Evolutionary conservation across 1,140 invertebrate species (phyloP).

Genomic region (Polypedilum pembai): DNA sequence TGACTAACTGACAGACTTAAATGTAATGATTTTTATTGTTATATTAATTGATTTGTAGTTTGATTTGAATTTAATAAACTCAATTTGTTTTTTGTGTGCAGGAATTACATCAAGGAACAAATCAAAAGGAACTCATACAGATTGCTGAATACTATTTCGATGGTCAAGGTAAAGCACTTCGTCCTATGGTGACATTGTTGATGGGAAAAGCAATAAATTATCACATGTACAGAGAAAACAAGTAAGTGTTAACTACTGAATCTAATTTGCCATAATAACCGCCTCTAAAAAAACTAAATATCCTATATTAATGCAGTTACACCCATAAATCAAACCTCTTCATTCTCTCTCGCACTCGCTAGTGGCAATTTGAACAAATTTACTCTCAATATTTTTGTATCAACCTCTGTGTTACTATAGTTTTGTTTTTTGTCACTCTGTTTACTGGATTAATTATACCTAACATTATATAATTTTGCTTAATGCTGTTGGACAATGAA

Average conservation of each 20-base stretch:
- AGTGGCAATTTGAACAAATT: too few species aligned
- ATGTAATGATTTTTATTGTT: too few species aligned
- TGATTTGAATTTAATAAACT: neutral
- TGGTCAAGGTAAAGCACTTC: slow-evolving; percentile 89
- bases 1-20: neutral
- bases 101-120: slow-evolving; percentile 69
- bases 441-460: too few species aligned
- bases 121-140: slow-evolving; percentile 69
- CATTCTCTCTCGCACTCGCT: too few species aligned
- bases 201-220: slow-evolving; percentile 88
- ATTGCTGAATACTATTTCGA: slow-evolving; percentile 95
- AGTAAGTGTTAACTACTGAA: slow-evolving; percentile 47
- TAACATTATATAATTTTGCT: too few species aligned
- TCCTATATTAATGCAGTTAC: too few species aligned
- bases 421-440: too few species aligned
- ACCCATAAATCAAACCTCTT: too few species aligned
- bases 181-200: slow-evolving; percentile 84
- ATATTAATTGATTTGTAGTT: neutral
- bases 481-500: too few species aligned
- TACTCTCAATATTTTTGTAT: too few species aligned
- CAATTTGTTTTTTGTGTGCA: slow-evolving; percentile 45
- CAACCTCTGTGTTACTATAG: too few species aligned
- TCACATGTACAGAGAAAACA: slow-evolving; percentile 76
- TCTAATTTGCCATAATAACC: neutral
- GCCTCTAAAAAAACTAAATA: too few species aligned